Evolutionary conservation across 1,140 invertebrate genomes (phyloP).

Genomic region (Kradibia gibbosae): DNA sequence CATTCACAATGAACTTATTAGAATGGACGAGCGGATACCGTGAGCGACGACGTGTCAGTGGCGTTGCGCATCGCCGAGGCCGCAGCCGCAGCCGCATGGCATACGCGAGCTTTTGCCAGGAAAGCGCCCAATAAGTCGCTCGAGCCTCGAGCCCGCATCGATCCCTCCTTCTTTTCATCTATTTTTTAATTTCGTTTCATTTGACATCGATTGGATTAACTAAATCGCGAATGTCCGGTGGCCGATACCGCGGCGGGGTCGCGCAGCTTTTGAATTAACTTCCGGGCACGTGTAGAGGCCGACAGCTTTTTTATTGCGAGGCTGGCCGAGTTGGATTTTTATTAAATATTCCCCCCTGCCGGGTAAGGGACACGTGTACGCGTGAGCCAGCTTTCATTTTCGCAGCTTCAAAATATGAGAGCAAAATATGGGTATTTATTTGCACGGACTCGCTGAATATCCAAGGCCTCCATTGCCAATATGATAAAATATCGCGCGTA

Average conservation of each 20-base stretch:
- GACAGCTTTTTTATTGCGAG: background rate
- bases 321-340: background rate
- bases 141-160: background rate
- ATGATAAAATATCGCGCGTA: background rate
- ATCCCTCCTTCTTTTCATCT: constrained; percentile 36
- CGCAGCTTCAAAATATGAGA: background rate
- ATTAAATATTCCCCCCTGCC: background rate
- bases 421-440: background rate
- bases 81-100: no score
- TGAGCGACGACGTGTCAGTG: constrained; percentile 7
- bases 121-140: constrained; percentile 10
- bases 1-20: constrained; percentile 53
- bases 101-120: background rate
- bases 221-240: background rate
- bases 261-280: background rate
- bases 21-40: constrained; percentile 36
- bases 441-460: background rate
- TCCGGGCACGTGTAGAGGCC: background rate
- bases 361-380: background rate
- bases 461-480: background rate
- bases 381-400: background rate
- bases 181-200: constrained; percentile 55
- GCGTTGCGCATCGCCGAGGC: background rate
- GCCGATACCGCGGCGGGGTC: background rate
- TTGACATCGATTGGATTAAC: constrained; percentile 50